Conservation (phyloP, 2,888 invertebrate species). For the Agonum fuliginosum region DNA sequence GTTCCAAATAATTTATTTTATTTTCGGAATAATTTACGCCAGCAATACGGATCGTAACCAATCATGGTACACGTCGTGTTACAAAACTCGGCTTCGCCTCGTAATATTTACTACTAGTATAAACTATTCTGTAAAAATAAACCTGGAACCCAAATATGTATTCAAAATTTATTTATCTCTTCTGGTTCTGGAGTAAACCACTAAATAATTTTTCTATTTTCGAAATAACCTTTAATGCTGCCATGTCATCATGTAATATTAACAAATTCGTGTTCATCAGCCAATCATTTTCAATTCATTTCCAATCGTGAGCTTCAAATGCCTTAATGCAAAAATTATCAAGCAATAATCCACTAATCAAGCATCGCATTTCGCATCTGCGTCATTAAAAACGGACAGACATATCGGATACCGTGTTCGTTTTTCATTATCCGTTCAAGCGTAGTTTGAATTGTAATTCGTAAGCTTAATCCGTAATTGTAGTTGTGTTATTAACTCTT, state of each 20-base stretch:
- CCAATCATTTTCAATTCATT: conserved; percentile 1
- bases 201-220: too few species aligned
- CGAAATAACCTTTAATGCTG: too few species aligned
- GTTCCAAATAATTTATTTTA: too few species aligned
- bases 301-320: background rate
- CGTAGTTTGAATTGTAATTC: background rate
- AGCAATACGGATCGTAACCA: too few species aligned
- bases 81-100: too few species aligned
- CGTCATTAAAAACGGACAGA: conserved; percentile 9
- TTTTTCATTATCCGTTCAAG: background rate
- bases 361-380: background rate
- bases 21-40: too few species aligned
- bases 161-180: too few species aligned
- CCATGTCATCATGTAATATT: background rate
- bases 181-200: too few species aligned
- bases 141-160: too few species aligned
- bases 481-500: background rate
- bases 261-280: background rate
- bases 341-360: conserved; percentile 10
- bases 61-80: too few species aligned
- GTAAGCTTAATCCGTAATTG: conserved; percentile 13
- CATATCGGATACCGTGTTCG: background rate
- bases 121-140: too few species aligned
- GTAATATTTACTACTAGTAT: too few species aligned
- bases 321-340: conserved; percentile 49